Evolutionary conservation across 2,113 vertebrate species (phyloP).

Genomic region (Indicator maculatus): DNA sequence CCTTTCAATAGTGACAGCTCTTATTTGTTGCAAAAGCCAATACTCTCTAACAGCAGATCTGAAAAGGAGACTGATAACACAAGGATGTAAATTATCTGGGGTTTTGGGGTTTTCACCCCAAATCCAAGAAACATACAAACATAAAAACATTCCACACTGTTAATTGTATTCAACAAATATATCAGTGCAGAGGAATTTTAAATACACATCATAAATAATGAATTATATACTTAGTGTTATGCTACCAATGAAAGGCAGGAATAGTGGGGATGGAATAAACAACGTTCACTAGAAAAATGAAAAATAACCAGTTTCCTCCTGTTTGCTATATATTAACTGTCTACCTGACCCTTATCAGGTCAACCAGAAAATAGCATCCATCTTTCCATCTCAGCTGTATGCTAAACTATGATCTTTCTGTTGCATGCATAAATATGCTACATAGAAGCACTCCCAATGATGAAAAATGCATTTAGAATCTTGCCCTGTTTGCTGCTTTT

Average conservation of each 20-base stretch:
- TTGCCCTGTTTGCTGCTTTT: not conserved
- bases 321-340: not conserved
- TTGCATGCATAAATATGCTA: not conserved
- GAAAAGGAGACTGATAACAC: not conserved
- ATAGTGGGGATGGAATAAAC: not conserved
- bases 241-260: not conserved
- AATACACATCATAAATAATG: not conserved
- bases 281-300: not conserved
- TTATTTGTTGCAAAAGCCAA: not conserved
- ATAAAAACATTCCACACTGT: not conserved
- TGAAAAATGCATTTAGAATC: not conserved
- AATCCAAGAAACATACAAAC: not conserved
- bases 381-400: not conserved
- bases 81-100: not conserved
- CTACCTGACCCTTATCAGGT: not conserved
- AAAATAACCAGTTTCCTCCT: not conserved
- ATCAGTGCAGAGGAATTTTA: not conserved
- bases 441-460: not conserved
- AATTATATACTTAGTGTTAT: not conserved
- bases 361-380: not conserved
- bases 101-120: not conserved
- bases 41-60: not conserved
- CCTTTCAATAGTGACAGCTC: not conserved
- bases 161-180: not conserved
- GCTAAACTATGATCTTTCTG: not conserved